Evolutionary conservation across 2,113 vertebrate genomes (phyloP).

Genomic region (Nothobranchius kuhntae): DNA sequence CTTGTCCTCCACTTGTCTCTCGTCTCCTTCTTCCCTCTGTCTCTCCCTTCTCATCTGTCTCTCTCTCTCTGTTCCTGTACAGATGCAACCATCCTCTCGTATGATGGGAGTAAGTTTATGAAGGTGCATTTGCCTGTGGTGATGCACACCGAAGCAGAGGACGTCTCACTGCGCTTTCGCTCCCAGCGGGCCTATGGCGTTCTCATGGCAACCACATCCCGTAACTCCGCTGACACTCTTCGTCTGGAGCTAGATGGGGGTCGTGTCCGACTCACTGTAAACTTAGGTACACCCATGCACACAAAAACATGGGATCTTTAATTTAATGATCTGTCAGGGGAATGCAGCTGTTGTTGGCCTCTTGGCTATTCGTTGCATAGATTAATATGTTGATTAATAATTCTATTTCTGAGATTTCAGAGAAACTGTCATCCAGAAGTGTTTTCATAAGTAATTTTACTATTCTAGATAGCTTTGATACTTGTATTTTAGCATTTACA

Average conservation of each 20-base stretch:
- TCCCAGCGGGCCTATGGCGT: slow-evolving; percentile 97
- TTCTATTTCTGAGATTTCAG: slow-evolving; percentile 3
- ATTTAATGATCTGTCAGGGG: slow-evolving; percentile 48
- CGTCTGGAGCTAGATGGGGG: slow-evolving; percentile 95
- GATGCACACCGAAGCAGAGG: slow-evolving; percentile 98
- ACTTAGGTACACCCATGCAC: slow-evolving; percentile 87
- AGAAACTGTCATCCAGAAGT: background rate
- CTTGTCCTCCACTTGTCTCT: slow-evolving; percentile 6
- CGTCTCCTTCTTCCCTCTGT: slow-evolving; percentile 4
- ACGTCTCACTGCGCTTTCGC: slow-evolving; percentile 93
- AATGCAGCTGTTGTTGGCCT: slow-evolving; percentile 45
- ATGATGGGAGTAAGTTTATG: slow-evolving; percentile 99
- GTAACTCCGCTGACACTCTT: slow-evolving; percentile 96
- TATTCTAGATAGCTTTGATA: slow-evolving; percentile 6
- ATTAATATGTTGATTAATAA: slow-evolving; percentile 25
- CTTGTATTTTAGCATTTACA: background rate
- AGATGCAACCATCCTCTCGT: slow-evolving; percentile 98
- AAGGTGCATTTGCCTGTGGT: slow-evolving; percentile 97
- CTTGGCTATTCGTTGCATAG: slow-evolving; percentile 41
- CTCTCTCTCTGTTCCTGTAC: slow-evolving; percentile 24
- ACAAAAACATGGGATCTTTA: slow-evolving; percentile 27
- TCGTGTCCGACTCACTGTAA: slow-evolving; percentile 97
- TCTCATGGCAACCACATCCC: slow-evolving; percentile 97
- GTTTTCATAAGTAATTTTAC: slow-evolving; percentile 11
- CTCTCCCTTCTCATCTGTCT: background rate